Conservation (phyloP, 2,797 vertebrate species). For the Chromobotia macracanthus region DNA sequence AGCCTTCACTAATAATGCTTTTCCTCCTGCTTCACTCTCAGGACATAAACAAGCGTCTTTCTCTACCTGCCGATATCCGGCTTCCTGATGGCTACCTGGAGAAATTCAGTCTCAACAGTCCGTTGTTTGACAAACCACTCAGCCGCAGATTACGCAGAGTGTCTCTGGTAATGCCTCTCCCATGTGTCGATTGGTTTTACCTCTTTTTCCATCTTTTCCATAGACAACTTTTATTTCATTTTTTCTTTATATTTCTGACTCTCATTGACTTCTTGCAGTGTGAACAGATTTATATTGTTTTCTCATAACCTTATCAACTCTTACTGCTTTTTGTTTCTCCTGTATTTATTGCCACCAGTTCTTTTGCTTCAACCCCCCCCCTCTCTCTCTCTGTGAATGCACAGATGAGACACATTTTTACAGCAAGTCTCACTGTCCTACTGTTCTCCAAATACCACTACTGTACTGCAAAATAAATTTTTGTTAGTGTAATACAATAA, state of each 20-base stretch:
- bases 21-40: slow-evolving; percentile 60
- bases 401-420: slow-evolving; percentile 24
- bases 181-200: background rate
- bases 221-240: background rate
- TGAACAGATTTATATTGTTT: no score
- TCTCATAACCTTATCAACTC: background rate
- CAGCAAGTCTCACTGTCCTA: background rate
- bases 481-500: no score
- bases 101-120: slow-evolving; percentile 87
- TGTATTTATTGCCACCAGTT: background rate
- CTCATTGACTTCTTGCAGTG: no score
- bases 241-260: no score
- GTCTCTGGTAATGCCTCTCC: slow-evolving; percentile 77
- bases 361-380: background rate
- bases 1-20: slow-evolving; percentile 27
- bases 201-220: background rate
- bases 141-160: slow-evolving; percentile 87
- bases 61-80: slow-evolving; percentile 88
- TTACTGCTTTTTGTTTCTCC: background rate
- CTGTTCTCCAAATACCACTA: background rate
- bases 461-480: no score
- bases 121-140: slow-evolving; percentile 88
- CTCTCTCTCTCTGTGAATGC: background rate
- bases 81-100: slow-evolving; percentile 89
- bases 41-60: slow-evolving; percentile 92